Base-by-base conservation (phyloP, 2,113 vertebrate genomes). In the Colaptes auratus region DNA sequence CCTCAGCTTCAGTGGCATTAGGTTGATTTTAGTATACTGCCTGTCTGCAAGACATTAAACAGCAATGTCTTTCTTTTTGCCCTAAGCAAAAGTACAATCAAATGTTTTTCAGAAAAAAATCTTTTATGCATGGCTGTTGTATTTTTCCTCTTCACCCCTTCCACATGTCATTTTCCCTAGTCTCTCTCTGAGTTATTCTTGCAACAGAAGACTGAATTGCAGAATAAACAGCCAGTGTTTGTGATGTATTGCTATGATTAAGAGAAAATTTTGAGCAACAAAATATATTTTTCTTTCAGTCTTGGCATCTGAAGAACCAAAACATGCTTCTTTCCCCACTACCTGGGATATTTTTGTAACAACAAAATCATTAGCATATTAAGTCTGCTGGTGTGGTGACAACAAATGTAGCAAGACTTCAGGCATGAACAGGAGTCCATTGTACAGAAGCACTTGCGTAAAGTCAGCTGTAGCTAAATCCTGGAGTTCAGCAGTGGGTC, bases 391-490 rank as follows among this genome's bases (percentile, higher is more conserved):
- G 56, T 91, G 74, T 4, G 19, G 88, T 77, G 84, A 88, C 86
- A 93, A 78, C 44, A 82, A 63, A 52, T 70, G 60, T 52, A 95
- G 67, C 28, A 72, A 87, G 83, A 95, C 83, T 71, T 59, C 16
- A 50, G 84, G 92, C 86, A 92, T 3, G 44, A 93, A 80, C 30
- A 91, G 84, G 59, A 87, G 56, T 17, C 67, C 56, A 44, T 52
- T 91, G 92, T 60, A 85, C 28, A 60, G 59, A 90, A 60, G 71
- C 72, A 74, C 4, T 12, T 30, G 75, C 63, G 89, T 86, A 84
- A 92, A 94, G 55, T 50, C 89, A 94, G 84, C 42, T 81, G 89
- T 58, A 70, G 71, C 67, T 87, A 89, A 89, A 89, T 46, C 89
- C 80, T 30, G 78, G 75, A 39, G 84, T 66, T 92, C 90, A 74